A percentile compares a stretch with the other conserved stretches of the same genome.
phyloP scores from a whole-genome alignment of 2,113 vertebrate genomes.

The Origma solitaria region DNA sequence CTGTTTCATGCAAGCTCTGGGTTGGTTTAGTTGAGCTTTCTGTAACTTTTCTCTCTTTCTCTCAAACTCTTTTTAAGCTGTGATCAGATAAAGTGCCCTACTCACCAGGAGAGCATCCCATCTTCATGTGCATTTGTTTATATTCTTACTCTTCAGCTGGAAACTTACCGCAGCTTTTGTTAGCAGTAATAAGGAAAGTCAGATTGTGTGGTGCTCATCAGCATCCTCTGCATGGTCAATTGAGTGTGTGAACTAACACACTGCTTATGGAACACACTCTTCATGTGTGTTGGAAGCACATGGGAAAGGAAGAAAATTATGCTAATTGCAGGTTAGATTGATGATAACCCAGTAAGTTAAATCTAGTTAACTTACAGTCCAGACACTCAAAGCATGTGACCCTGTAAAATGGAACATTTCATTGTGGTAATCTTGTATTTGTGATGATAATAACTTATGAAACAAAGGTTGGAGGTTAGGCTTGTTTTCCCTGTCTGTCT shows the following conservation, averaged over 20 bases:
- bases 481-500: constrained; percentile 51
- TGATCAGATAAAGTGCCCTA: not conserved
- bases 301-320: not conserved
- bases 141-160: not conserved
- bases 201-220: not conserved
- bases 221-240: not conserved
- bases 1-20: not conserved
- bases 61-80: not conserved
- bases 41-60: not conserved
- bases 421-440: constrained; percentile 36
- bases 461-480: constrained; percentile 49
- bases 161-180: not conserved
- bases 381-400: constrained; percentile 1
- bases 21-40: not conserved
- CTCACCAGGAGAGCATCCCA: not conserved
- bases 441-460: constrained; percentile 32
- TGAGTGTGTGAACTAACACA: not conserved
- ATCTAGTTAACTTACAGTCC: constrained; percentile 14
- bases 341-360: constrained; percentile 18
- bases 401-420: constrained; percentile 24
- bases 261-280: not conserved
- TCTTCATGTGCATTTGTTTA: not conserved
- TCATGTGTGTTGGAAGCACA: not conserved
- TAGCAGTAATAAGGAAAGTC: not conserved
- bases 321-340: not conserved